A percentile compares a stretch with the other conserved stretches of the same genome.
These are phyloP conservation scores for Micromussa lordhowensis DNA, from an alignment of 92 coral and sea anemone genomes.

Conservation along the genomic window DNA sequence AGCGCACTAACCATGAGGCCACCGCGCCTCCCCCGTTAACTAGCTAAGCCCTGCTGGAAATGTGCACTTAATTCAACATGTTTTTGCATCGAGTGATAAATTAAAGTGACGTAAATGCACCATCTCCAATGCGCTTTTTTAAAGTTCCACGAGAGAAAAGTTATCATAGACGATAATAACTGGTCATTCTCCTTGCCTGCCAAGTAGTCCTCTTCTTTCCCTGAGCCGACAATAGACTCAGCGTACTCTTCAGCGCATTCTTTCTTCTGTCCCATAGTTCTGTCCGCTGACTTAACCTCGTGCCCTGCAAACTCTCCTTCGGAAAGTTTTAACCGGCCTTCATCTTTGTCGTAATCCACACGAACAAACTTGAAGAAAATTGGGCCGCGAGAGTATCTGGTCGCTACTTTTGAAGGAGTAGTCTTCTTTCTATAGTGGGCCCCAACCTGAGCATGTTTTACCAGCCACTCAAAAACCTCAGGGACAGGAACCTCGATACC, in stretches of 20 bases:
- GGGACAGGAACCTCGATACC: neutral
- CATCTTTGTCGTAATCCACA: neutral
- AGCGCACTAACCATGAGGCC: too few species aligned
- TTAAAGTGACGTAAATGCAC: too few species aligned
- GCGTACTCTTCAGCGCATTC: neutral
- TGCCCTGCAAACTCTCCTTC: conserved; percentile 18
- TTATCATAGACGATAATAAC: too few species aligned
- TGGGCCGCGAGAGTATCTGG: neutral
- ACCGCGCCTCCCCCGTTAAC: too few species aligned
- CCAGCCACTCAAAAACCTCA: neutral
- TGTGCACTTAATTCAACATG: too few species aligned
- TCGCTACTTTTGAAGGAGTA: conserved; percentile 4
- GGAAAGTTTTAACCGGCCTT: neutral
- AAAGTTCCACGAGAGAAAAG: too few species aligned
- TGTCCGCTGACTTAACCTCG: too few species aligned
- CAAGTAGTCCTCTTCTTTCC: neutral
- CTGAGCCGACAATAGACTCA: neutral
- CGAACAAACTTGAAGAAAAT: conserved; percentile 10
- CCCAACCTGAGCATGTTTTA: neutral
- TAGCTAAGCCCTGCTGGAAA: too few species aligned
- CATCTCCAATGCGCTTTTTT: too few species aligned
- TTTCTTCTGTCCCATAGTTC: neutral
- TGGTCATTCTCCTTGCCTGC: neutral
- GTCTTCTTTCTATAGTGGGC: neutral
- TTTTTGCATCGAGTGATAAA: too few species aligned